Evolutionary conservation across 2,797 vertebrate species (phyloP).

Genomic region (Sebastes cheni): DNA sequence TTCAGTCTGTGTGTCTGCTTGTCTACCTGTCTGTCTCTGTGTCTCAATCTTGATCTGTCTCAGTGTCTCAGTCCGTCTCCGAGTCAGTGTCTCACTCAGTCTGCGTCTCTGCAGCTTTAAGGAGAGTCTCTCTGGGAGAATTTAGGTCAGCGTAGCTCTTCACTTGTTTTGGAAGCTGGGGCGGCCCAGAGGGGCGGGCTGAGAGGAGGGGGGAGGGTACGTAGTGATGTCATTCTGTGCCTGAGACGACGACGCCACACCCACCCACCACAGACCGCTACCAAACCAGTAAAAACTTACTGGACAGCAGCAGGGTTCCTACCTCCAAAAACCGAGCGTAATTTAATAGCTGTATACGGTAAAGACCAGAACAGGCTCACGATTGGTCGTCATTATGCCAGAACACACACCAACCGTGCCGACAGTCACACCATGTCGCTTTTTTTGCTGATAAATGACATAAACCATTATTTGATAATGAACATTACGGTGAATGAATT

Average conservation of each 20-base stretch:
- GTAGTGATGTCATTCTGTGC: constrained; percentile 18
- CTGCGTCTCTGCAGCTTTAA: constrained; percentile 58
- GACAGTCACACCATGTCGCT: not conserved
- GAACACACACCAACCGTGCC: not conserved
- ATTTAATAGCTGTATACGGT: not conserved
- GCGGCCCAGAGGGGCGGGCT: constrained; percentile 17
- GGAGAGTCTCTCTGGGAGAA: constrained; percentile 45
- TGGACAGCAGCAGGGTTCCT: not conserved
- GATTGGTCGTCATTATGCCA: not conserved
- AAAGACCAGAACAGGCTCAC: not conserved
- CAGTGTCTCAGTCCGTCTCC: not conserved
- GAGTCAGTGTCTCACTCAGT: not conserved
- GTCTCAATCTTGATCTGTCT: not conserved
- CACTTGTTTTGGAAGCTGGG: constrained; percentile 51
- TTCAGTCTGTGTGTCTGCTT: not conserved
- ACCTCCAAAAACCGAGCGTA: not conserved
- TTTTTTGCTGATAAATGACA: too few relatives aligned
- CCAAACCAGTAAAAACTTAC: not conserved
- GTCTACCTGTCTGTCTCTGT: not conserved
- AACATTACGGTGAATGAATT: not conserved
- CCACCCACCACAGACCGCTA: not conserved
- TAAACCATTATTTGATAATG: too few relatives aligned
- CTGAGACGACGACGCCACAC: constrained; percentile 23
- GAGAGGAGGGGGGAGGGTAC: not conserved
- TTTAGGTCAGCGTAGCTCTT: constrained; percentile 61